Evolutionary conservation across 1,140 invertebrate species (phyloP), one percentile per base, ranked within the genome.

Genomic region (Drosophila auraria): DNA sequence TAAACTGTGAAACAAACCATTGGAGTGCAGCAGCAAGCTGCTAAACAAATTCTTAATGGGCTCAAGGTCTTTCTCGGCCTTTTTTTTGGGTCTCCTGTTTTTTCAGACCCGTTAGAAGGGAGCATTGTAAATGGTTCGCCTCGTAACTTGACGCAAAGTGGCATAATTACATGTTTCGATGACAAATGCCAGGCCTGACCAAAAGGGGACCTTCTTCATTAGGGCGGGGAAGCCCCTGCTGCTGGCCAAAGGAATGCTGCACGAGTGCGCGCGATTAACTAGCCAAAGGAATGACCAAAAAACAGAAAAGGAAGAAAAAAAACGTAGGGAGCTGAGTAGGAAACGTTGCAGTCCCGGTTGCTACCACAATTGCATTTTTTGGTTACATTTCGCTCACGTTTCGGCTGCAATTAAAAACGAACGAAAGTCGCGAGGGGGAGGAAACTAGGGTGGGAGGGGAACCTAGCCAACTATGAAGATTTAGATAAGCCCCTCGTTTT

Each of bases 401-500:
- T 90, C 54, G 82, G 82, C 86, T 87, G 87, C 87, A 91, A 91
- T 90, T 90, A 90, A 89, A 91, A 87, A 82, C 72, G 53, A 70
- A 86, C 78, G 72, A 77, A 68, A 73, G 51, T 15, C 30, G 62
- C 66, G 60, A 58, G 74, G 47, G 23, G 50, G 45, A 25, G 25
- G 53, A 49, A 38, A 56, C 9, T 56, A n/a, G 42, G 45, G 49
- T 64, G 60, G 47, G 15, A 77, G 69, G 77, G 82, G 78, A 76
- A 72, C 62, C 83, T 92, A 92, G 87, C 91, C 91, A 92, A 92
- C 87, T 92, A 92, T 92, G 78, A 92, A 92, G 91, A 92, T 92
- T 91, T 83, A 92, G 91, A 92, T 92, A 92, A 92, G 82, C 82
- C 70, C 75, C 79, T 92, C 90, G 82, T 80, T 84, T 84, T 89